phyloP scores from a whole-genome alignment of 1,140 invertebrate species.

The Bemisia tabaci region DNA sequence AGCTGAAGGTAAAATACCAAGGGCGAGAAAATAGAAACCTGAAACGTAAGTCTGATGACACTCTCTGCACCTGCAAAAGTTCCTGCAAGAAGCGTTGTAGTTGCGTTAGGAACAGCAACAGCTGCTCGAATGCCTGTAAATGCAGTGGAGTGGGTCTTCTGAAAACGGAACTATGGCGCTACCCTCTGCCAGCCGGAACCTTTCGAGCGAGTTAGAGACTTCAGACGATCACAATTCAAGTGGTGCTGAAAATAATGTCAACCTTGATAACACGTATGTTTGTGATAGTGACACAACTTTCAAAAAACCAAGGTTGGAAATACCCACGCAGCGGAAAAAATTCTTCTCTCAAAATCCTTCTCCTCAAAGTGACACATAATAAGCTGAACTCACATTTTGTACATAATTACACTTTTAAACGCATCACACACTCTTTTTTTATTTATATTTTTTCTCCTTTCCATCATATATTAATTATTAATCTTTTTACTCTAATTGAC shows the following conservation, averaged over 20 bases:
- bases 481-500: too few species aligned
- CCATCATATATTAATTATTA: too few species aligned
- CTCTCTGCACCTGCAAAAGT: not conserved
- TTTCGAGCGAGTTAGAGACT: not conserved
- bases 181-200: not conserved
- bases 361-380: too few species aligned
- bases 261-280: not conserved
- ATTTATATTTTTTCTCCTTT: too few species aligned
- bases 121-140: not conserved
- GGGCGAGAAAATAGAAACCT: not conserved
- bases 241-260: not conserved
- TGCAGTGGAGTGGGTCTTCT: not conserved
- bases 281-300: not conserved
- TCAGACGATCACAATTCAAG: not conserved
- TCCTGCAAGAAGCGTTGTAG: not conserved
- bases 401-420: too few species aligned
- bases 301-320: not conserved
- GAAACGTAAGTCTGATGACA: not conserved
- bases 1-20: not conserved
- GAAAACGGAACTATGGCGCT: not conserved
- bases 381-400: too few species aligned
- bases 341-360: too few species aligned
- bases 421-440: too few species aligned
- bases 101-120: not conserved
- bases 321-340: too few species aligned